phyloP scores from a whole-genome alignment of 1,140 invertebrate genomes.

The Brachionus sp. region DNA sequence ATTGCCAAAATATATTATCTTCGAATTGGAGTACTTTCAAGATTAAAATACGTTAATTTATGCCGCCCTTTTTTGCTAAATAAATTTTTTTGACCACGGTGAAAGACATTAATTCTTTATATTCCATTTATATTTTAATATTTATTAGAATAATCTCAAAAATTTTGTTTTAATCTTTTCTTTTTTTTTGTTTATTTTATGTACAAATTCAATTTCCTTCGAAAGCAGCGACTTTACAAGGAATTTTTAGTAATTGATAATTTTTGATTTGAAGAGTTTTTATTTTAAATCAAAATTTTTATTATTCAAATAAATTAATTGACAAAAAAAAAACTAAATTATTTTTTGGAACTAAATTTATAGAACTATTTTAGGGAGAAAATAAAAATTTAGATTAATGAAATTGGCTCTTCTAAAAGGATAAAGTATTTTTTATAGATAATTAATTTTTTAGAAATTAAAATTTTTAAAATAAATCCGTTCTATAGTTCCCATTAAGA shows the following conservation, averaged over 20 bases:
- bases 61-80: background rate
- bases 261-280: background rate
- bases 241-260: background rate
- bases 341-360: too few relatives aligned
- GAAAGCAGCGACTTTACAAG: background rate
- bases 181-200: background rate
- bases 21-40: constrained; percentile 4
- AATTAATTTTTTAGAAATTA: too few relatives aligned
- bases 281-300: background rate
- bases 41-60: background rate
- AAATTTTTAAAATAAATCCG: too few relatives aligned
- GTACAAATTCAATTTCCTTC: background rate
- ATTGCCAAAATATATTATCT: background rate
- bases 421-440: too few relatives aligned
- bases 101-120: background rate
- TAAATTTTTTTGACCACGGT: background rate
- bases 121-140: background rate
- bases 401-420: too few relatives aligned
- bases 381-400: too few relatives aligned
- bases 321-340: too few relatives aligned
- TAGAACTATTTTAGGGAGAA: too few relatives aligned
- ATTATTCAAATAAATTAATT: background rate
- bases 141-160: background rate
- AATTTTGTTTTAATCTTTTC: background rate
- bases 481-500: too few relatives aligned